A percentile compares a stretch with the other conserved stretches of the same genome.
Evolutionary conservation across 2,797 vertebrate genomes (phyloP).

Genomic region (Peromyscus eremicus): DNA sequence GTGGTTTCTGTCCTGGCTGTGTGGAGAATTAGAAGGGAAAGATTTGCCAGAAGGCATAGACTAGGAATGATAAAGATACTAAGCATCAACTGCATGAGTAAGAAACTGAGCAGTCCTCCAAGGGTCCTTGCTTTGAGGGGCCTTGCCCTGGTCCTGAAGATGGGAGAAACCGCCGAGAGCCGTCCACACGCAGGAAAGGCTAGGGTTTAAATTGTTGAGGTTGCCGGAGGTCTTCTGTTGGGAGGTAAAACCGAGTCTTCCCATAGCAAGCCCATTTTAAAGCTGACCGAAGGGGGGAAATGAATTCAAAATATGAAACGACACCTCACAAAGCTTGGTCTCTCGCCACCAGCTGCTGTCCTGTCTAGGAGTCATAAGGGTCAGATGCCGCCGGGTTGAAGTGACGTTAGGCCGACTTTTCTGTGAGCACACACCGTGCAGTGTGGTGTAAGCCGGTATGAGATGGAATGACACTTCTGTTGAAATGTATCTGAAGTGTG

Average conservation of each 20-base stretch:
- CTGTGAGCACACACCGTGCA: not conserved
- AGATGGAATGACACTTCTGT: not conserved
- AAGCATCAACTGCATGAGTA: fast-evolving
- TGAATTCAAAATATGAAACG: not conserved
- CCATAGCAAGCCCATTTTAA: not conserved
- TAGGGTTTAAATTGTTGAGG: not conserved
- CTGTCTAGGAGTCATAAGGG: not conserved
- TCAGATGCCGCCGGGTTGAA: not conserved
- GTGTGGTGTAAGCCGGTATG: not conserved
- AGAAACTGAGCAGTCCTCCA: not conserved
- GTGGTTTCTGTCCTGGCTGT: not conserved
- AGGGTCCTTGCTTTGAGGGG: not conserved
- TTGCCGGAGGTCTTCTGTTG: not conserved
- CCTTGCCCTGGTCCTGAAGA: too few species aligned
- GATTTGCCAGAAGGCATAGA: too few species aligned
- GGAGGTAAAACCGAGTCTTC: not conserved
- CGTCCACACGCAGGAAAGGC: not conserved
- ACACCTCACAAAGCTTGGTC: not conserved
- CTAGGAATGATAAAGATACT: not conserved
- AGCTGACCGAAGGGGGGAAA: not conserved
- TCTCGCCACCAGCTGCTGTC: not conserved
- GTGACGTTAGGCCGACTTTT: not conserved
- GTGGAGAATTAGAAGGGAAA: not conserved
- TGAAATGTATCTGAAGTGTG: not conserved
- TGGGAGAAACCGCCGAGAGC: too few species aligned